These are phyloP conservation scores for Microctonus aethiopoides DNA, from an alignment of 2,888 invertebrate species.

Conservation along the genomic window DNA sequence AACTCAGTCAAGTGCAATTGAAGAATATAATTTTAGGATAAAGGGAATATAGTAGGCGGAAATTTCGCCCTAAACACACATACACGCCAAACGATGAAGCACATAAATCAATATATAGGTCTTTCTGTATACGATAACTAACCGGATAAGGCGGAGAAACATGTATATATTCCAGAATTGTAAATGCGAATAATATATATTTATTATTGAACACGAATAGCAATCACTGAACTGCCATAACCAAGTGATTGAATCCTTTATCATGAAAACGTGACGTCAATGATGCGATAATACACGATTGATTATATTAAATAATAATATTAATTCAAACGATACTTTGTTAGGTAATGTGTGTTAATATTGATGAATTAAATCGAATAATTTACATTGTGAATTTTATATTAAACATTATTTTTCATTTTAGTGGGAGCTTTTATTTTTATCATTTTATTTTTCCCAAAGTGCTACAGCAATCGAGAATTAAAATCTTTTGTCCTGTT, in stretches of 20 bases:
- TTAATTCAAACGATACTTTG: neutral
- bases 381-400: neutral
- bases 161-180: neutral
- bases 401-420: neutral
- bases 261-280: neutral
- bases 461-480: slow-evolving; percentile 22
- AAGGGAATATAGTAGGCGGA: neutral
- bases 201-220: neutral
- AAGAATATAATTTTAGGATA: neutral
- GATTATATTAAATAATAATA: neutral
- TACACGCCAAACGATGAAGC: neutral
- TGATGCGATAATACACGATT: neutral
- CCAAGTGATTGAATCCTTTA: slow-evolving; percentile 11
- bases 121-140: slow-evolving; percentile 5
- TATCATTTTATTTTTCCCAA: neutral
- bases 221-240: neutral
- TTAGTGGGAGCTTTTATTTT: neutral
- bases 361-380: neutral
- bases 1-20: neutral
- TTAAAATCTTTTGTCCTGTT: slow-evolving; percentile 22
- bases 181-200: neutral
- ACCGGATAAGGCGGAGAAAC: neutral
- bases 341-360: neutral
- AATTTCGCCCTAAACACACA: neutral
- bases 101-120: neutral